Evolutionary conservation across 2,888 invertebrate species (phyloP).

Genomic region (Rhimphoctona megacephalus): DNA sequence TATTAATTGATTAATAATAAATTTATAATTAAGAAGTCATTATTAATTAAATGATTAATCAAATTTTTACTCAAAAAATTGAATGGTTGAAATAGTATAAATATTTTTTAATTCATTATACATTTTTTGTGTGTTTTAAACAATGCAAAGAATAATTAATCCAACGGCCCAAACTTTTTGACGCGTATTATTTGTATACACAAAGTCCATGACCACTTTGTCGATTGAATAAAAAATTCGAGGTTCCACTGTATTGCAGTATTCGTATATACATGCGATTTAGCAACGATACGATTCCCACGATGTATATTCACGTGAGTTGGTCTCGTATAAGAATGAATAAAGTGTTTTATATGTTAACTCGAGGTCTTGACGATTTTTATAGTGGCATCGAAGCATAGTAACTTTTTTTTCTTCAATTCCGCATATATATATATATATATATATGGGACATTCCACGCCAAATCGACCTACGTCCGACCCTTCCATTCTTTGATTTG

Average conservation of each 20-base stretch:
- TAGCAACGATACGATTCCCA: slow-evolving; percentile 17
- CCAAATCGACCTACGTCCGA: no score
- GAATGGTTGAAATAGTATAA: background rate
- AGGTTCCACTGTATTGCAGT: background rate
- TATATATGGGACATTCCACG: no score
- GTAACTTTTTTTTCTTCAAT: slow-evolving; percentile 37
- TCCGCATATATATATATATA: background rate
- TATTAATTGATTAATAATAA: no score
- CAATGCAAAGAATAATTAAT: background rate
- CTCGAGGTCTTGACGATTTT: slow-evolving; percentile 54
- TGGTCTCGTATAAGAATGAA: background rate
- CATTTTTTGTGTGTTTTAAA: no score
- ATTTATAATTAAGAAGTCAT: no score
- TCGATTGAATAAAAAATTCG: background rate
- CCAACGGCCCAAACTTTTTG: background rate
- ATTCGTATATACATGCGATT: background rate
- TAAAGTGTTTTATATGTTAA: background rate
- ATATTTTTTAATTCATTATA: background rate
- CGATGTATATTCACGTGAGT: slow-evolving; percentile 19
- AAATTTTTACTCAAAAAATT: background rate
- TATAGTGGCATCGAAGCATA: slow-evolving; percentile 19
- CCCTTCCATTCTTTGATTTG: no score
- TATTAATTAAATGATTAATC: background rate
- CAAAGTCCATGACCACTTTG: background rate
- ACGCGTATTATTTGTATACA: background rate